Evolutionary conservation across 2,797 vertebrate species (phyloP).

Genomic region (Discoglossus pictus): DNA sequence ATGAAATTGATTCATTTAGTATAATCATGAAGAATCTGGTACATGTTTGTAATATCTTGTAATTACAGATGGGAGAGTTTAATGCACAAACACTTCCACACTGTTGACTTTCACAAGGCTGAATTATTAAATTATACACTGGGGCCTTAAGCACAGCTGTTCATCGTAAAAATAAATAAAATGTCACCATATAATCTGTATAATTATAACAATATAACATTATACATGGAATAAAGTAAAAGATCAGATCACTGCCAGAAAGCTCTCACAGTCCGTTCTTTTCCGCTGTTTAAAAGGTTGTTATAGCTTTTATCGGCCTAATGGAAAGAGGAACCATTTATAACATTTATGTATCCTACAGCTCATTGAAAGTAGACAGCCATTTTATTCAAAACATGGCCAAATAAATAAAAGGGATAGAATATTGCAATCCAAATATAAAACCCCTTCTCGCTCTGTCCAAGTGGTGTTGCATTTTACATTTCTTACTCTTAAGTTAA

Average conservation of each 20-base stretch:
- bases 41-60: too few relatives aligned
- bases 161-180: too few relatives aligned
- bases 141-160: too few relatives aligned
- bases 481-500: conserved; percentile 74
- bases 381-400: conserved; percentile 42
- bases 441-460: conserved; percentile 60
- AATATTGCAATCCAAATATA: conserved; percentile 60
- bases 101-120: too few relatives aligned
- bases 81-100: too few relatives aligned
- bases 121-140: too few relatives aligned
- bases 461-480: conserved; percentile 68
- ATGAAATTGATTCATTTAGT: too few relatives aligned
- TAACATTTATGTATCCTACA: conserved; percentile 31
- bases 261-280: neutral
- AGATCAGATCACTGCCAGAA: neutral
- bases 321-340: conserved; percentile 3
- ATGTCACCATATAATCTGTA: neutral
- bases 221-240: conserved; percentile 27
- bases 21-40: too few relatives aligned
- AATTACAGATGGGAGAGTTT: too few relatives aligned
- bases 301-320: conserved; percentile 33
- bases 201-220: conserved; percentile 14
- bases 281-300: conserved; percentile 15
- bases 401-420: conserved; percentile 60
- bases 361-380: conserved; percentile 37